Evolutionary conservation across 2,113 vertebrate species (phyloP).

Genomic region (Takifugu bimaculatus): DNA sequence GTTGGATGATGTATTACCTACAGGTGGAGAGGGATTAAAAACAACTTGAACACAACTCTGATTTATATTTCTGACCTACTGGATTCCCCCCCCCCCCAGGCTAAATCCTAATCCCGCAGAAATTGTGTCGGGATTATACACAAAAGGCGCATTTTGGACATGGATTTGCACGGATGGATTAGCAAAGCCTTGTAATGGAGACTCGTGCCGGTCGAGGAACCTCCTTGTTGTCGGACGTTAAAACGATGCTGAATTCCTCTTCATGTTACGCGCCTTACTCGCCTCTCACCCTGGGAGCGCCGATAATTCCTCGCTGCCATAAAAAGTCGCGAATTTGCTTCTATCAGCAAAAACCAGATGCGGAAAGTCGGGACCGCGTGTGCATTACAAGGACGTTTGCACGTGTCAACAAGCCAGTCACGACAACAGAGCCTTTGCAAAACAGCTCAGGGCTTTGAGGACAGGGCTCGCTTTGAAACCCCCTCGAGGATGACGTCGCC

Average conservation of each 20-base stretch:
- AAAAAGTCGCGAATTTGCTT: conserved; percentile 41
- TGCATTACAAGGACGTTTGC: conserved; percentile 36
- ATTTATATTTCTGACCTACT: conserved; percentile 50
- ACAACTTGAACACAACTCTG: conserved; percentile 41
- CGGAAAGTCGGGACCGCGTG: conserved; percentile 33
- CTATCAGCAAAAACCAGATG: conserved; percentile 65
- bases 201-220: conserved; percentile 53
- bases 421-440: conserved; percentile 42
- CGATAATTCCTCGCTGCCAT: conserved; percentile 43
- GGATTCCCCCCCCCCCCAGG: conserved; percentile 34
- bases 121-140: conserved; percentile 72
- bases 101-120: conserved; percentile 68
- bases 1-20: conserved; percentile 15
- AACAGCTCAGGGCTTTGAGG: conserved; percentile 37
- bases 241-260: conserved; percentile 46
- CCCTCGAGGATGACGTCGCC: conserved; percentile 27
- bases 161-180: conserved; percentile 75
- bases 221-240: conserved; percentile 52
- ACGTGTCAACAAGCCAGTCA: conserved; percentile 41
- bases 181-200: conserved; percentile 72
- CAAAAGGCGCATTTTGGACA: conserved; percentile 71
- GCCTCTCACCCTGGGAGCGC: conserved; percentile 47
- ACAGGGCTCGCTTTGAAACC: conserved; percentile 45
- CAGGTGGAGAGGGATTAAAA: conserved; percentile 24
- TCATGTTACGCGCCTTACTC: conserved; percentile 55